Evolutionary conservation across 2,888 invertebrate species (phyloP).

Genomic region (Nemotelus nigrinus): DNA sequence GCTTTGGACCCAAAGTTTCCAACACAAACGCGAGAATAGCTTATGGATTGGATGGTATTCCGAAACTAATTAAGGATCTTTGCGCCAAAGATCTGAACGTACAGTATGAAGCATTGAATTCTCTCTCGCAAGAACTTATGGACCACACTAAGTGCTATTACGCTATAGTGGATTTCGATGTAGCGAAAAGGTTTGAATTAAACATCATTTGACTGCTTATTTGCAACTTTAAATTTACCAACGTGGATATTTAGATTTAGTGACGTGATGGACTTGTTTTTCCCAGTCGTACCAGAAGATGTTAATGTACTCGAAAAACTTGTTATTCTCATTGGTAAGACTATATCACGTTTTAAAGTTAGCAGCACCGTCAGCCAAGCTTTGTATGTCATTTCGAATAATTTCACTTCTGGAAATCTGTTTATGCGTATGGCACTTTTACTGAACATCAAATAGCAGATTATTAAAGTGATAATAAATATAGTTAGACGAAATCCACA

Average conservation of each 20-base stretch:
- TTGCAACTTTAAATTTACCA: not conserved
- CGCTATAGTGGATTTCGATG: constrained; percentile 56
- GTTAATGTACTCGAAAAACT: constrained; percentile 16
- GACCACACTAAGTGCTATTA: constrained; percentile 58
- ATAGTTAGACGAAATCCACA: too few species aligned
- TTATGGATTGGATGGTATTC: constrained; percentile 58
- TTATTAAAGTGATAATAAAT: too few species aligned
- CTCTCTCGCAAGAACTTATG: constrained; percentile 57
- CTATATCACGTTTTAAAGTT: too few species aligned
- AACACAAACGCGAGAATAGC: constrained; percentile 54
- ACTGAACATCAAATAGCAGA: too few species aligned
- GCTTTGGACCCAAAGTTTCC: constrained; percentile 19
- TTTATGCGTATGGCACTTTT: too few species aligned
- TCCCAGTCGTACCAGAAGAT: constrained; percentile 6
- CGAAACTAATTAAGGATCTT: constrained; percentile 58
- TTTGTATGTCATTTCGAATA: too few species aligned
- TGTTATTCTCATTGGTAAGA: constrained; percentile 30
- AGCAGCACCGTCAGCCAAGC: too few species aligned
- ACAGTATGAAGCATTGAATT: constrained; percentile 57
- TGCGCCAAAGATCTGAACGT: constrained; percentile 54
- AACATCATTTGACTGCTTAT: not conserved
- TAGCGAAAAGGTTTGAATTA: constrained; percentile 57
- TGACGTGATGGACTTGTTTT: constrained; percentile 4
- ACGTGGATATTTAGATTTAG: constrained; percentile 38
- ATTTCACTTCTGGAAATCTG: too few species aligned